A percentile compares a stretch with the other conserved stretches of the same genome.
These are phyloP conservation scores for Dunckerocampus dactyliophorus DNA, from an alignment of 2,113 vertebrate genomes.

Conservation along the genomic window DNA sequence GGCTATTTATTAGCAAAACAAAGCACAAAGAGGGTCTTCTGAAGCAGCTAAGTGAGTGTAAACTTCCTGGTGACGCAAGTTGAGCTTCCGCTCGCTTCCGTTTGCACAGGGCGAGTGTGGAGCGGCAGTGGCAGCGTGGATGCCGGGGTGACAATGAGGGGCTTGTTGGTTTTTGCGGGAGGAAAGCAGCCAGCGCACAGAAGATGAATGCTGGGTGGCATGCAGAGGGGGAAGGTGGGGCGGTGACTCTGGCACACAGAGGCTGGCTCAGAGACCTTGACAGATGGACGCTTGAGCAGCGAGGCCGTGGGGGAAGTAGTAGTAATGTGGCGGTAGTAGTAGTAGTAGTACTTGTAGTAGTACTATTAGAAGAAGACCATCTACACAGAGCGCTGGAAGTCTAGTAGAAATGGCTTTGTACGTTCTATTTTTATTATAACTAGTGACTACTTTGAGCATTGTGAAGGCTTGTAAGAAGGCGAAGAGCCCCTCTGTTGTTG, in stretches of 20 bases:
- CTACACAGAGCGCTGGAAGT: too few species aligned
- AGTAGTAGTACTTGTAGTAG: too few species aligned
- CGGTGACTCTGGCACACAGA: conserved; percentile 49
- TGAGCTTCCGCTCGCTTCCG: conserved; percentile 17
- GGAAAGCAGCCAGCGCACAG: conserved; percentile 51
- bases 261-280: conserved; percentile 59
- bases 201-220: conserved; percentile 52
- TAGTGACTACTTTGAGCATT: too few species aligned
- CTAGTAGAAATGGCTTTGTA: too few species aligned
- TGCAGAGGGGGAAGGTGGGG: neutral
- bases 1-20: neutral
- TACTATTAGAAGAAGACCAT: too few species aligned
- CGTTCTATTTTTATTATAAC: too few species aligned
- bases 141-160: conserved; percentile 56
- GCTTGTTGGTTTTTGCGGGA: conserved; percentile 54
- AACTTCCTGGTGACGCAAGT: conserved; percentile 41
- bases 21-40: conserved; percentile 54
- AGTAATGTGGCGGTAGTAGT: too few species aligned
- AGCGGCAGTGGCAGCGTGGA: conserved; percentile 16
- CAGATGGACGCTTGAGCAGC: conserved; percentile 69
- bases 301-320: conserved; percentile 51
- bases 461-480: too few species aligned
- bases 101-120: conserved; percentile 43
- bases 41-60: conserved; percentile 26
- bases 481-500: neutral